Base-by-base conservation (phyloP, 2,797 vertebrate genomes). In the Ceryle rudis region DNA sequence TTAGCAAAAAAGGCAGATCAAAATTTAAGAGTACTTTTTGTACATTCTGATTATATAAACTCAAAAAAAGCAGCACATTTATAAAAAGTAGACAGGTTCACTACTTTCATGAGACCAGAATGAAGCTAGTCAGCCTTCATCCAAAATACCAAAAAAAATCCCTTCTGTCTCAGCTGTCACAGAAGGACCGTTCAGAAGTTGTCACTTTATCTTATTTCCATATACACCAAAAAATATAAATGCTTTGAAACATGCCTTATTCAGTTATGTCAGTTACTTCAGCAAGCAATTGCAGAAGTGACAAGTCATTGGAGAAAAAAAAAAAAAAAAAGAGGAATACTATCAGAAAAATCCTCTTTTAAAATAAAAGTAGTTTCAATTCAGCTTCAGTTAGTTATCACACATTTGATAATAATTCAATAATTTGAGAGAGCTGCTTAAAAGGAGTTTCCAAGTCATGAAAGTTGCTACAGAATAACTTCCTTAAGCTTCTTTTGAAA, bases 361-460 rank as follows among this genome's bases (percentile, higher is more conserved):
- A 72, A 75, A 81, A 66, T 28, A 55, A 81, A 66, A 19, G 5
- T 2, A 58, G 6, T 47, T 89, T 16, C 33, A 65, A 46, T 17
- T 73, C 58, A 54, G 29, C 5, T 65, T 82, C 66, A 49, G 51
- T 61, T 55, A 66, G 10, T 54, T 73, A 49, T 31, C 62, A 69
- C 5, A 20, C 2, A 35, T 39, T 64, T 1, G 2, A 23, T n/a
- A 74, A 81, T 47, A 60, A 58, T 14, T 52, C 0, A 0, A 2
- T 70, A 33, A 70, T 44, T 66, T 1, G 1, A 66, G 84, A 55
- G 21, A 41, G 22, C 23, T 79, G 23, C 58, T 89, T 61, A 69
- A 67, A 94, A 79, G 25, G 23, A 64, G 10, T 46, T 80, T 70
- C 62, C 51, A 69, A 55, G n/a, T 25, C 18, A 64, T 1, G 2